phyloP scores from a whole-genome alignment of 1,140 invertebrate genomes.

The Pogonomyrmex barbatus region DNA sequence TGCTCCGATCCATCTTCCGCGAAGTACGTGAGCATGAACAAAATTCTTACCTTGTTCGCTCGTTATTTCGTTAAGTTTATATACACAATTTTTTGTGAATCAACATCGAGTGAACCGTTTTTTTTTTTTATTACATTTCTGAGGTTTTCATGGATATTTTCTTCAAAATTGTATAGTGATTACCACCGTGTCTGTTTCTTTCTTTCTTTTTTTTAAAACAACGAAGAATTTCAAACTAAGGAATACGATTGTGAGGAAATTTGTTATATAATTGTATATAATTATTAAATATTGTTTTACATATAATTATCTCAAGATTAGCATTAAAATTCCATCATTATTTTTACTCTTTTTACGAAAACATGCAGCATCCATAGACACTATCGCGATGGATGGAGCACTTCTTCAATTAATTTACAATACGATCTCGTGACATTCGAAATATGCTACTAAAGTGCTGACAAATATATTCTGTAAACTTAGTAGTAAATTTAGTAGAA shows the following conservation, averaged over 20 bases:
- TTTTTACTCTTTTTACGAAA: not conserved
- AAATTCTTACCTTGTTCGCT: not conserved
- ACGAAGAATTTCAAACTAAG: no score
- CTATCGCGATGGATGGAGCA: not conserved
- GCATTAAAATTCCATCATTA: no score
- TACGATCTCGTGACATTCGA: not conserved
- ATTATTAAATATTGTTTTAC: no score
- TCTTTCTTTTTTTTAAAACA: no score
- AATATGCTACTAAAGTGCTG: not conserved
- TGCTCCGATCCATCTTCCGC: slow-evolving; percentile 31
- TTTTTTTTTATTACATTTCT: not conserved
- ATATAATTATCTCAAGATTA: no score
- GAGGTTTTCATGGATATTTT: no score
- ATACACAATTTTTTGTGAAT: not conserved
- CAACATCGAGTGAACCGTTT: not conserved
- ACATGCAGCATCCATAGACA: not conserved
- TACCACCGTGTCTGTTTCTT: no score
- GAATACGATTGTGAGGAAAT: no score
- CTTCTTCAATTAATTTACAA: not conserved
- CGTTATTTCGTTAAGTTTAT: not conserved
- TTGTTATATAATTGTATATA: no score
- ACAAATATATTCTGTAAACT: not conserved
- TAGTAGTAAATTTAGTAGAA: not conserved
- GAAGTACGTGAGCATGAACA: slow-evolving; percentile 55
- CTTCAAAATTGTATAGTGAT: no score